phyloP scores from a whole-genome alignment of 1,140 invertebrate genomes.

The Spodoptera frugiperda region DNA sequence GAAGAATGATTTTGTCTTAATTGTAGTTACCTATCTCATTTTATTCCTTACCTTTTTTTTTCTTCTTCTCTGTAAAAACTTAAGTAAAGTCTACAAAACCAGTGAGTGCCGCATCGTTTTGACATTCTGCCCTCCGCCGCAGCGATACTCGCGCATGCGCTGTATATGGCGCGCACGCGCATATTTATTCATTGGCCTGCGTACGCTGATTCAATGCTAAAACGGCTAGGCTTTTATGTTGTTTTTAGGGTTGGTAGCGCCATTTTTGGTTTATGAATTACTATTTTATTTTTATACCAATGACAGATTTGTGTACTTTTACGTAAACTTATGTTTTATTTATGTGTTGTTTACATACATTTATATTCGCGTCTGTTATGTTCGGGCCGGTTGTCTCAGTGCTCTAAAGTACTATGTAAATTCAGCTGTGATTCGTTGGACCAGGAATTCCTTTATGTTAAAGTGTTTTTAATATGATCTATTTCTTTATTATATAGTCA shows the following conservation, averaged over 20 bases:
- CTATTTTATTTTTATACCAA: conserved; percentile 24
- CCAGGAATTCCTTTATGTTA: neutral
- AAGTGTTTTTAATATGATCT: no score
- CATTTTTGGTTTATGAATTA: conserved; percentile 47
- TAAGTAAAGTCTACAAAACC: conserved; percentile 21
- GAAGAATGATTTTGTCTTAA: no score
- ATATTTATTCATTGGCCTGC: conserved; percentile 65
- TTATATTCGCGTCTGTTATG: conserved; percentile 26
- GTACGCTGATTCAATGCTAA: conserved; percentile 53
- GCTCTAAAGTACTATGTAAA: conserved; percentile 22
- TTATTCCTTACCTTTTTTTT: neutral
- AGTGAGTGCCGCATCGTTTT: conserved; percentile 48
- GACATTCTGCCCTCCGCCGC: conserved; percentile 51
- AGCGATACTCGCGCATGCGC: conserved; percentile 55
- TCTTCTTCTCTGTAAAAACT: neutral
- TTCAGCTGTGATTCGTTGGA: conserved; percentile 1
- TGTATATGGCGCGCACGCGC: conserved; percentile 68
- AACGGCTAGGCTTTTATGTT: conserved; percentile 45
- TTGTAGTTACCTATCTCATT: no score
- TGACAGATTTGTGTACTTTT: conserved; percentile 28
- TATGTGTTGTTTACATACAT: conserved; percentile 26
- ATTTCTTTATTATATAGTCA: no score
- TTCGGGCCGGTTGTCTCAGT: neutral
- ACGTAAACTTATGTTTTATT: conserved; percentile 28
- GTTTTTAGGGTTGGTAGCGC: conserved; percentile 42